Conservation (phyloP, 2,888 invertebrate genomes). For the Platerodrilus igneus region DNA sequence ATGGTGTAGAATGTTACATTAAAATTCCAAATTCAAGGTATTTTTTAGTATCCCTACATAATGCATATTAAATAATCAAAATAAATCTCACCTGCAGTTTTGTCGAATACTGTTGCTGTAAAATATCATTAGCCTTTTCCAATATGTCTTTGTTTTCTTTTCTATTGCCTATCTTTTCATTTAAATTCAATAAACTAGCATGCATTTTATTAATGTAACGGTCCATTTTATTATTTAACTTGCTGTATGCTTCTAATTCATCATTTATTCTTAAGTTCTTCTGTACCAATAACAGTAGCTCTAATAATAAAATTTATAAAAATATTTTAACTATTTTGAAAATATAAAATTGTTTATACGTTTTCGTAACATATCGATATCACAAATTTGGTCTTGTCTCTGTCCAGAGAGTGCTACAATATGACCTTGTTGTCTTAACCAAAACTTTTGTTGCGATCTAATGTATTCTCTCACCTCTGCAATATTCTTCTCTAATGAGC, state of each 20-base stretch:
- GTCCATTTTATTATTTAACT: slow-evolving; percentile 55
- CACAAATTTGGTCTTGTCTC: slow-evolving; percentile 61
- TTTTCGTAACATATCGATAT: slow-evolving; percentile 67
- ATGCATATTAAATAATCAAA: too few species aligned
- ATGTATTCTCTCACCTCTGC: slow-evolving; percentile 58
- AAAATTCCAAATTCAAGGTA: too few species aligned
- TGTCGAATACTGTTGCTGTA: slow-evolving; percentile 51
- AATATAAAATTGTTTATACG: too few species aligned
- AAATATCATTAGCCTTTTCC: slow-evolving; percentile 54
- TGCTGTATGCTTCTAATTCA: slow-evolving; percentile 56
- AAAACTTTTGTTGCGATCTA: slow-evolving; percentile 63
- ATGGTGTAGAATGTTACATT: too few species aligned
- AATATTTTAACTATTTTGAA: too few species aligned
- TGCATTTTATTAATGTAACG: slow-evolving; percentile 58
- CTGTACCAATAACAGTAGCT: slow-evolving; percentile 63
- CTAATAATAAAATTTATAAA: slow-evolving; percentile 32
- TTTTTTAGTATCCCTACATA: too few species aligned
- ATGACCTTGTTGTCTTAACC: slow-evolving; percentile 72
- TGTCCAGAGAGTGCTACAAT: slow-evolving; percentile 65
- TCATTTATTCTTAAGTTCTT: slow-evolving; percentile 67
- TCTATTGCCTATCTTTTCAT: slow-evolving; percentile 55
- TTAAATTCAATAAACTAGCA: slow-evolving; percentile 56
- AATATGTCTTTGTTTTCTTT: slow-evolving; percentile 52
- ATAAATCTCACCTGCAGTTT: slow-evolving; percentile 53
- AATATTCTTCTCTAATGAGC: slow-evolving; percentile 62